Evolutionary conservation across 2,113 vertebrate species (phyloP), one percentile per base, ranked within the genome.

Genomic region (Dendropsophus ebraccatus): DNA sequence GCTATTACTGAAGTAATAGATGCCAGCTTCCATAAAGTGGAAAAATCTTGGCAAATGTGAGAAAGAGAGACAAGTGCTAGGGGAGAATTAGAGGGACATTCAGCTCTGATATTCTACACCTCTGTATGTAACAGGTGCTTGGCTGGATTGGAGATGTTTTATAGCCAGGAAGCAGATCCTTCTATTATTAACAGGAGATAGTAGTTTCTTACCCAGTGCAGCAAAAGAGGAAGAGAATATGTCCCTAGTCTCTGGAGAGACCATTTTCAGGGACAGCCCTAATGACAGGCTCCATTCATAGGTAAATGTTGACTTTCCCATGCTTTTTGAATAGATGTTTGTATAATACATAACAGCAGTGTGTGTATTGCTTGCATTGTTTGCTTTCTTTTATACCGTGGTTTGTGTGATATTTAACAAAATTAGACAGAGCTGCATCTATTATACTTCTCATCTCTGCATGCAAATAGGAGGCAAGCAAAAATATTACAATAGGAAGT

Each of bases 1-100:
- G 60, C 83, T 85, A 85, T 86, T 85, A 83, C 28, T 49, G 87
- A 87, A 69, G 81, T 77, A 80, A 8, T 41, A 8, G 58, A 88
- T 88, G 65, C 58, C 23, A 37, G 32, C 41, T 70, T 45, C 45
- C 37, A 47, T 62, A 69, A 86, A 62, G 77, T 52, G 52, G 50
- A 74, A 62, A 58, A 52, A 65, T 81, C 52, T 81, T 25, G 35
- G 52, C 84, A 35, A 56, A 49, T 81, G 37, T 58, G 19, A 49
- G 49, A 10, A 58, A 45, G 47, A 45, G 47, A 70, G 67, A 47
- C 62, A 47, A 72, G 49, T 30, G 65, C 30, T 80, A 17, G 8
- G 75, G 65, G 60, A 58, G 23, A 85, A 67, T 52, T 78, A 69
- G 17, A 78, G 58, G 41, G 21, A 52, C 37, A n/a, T 47, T 30